phyloP scores from a whole-genome alignment of 2,888 invertebrate species.

The Pammene aurita region DNA sequence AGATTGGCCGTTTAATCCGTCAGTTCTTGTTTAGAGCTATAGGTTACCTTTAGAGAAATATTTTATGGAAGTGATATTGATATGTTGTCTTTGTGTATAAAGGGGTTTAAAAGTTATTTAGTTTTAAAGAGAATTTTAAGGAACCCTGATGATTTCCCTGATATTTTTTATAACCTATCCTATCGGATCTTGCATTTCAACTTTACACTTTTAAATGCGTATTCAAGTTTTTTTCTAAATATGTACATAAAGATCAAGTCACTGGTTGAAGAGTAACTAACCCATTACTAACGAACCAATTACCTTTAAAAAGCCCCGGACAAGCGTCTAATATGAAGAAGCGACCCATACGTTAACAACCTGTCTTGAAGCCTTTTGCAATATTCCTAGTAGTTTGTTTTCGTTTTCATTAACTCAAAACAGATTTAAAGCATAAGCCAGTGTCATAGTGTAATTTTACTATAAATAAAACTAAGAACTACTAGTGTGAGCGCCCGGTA shows the following conservation, averaged over 20 bases:
- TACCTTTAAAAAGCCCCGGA: background rate
- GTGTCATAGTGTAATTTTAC: background rate
- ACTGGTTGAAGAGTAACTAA: background rate
- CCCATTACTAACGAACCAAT: background rate
- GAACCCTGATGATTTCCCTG: too few relatives aligned
- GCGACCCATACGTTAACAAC: background rate
- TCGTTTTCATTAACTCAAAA: constrained; percentile 26
- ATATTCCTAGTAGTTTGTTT: constrained; percentile 7
- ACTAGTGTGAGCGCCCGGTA: background rate
- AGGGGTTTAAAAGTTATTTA: too few relatives aligned
- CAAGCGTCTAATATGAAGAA: background rate
- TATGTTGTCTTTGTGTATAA: too few relatives aligned
- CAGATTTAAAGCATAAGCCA: constrained; percentile 10
- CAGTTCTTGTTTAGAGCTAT: too few relatives aligned
- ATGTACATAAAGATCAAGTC: background rate
- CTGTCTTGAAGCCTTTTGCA: background rate
- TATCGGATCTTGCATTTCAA: too few relatives aligned
- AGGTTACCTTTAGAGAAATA: too few relatives aligned
- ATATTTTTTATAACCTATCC: too few relatives aligned
- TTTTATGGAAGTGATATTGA: too few relatives aligned
- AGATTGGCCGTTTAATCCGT: too few relatives aligned
- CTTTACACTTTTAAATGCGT: too few relatives aligned
- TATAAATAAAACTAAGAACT: constrained; percentile 17
- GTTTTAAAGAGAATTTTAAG: too few relatives aligned
- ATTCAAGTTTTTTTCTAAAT: background rate